Base-by-base conservation (phyloP, 2,113 vertebrate species). In the Numenius arquata region DNA sequence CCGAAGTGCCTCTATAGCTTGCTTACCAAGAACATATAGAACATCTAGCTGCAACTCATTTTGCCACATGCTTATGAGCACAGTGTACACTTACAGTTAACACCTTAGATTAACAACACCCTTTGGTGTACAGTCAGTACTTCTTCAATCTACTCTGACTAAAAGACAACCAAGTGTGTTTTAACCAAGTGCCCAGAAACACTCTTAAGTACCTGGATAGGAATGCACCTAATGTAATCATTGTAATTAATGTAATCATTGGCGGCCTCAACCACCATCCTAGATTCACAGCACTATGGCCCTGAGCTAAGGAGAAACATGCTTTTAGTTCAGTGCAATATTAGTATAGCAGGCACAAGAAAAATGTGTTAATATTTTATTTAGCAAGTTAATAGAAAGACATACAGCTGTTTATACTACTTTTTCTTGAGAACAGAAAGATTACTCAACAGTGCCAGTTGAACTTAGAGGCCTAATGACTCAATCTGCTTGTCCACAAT, bases 321-420 rank as follows among this genome's bases (percentile, higher is more conserved):
- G 55, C 1, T 73, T 95, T 88, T 73, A 55, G 27, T 85, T 85
- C 70, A 82, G 25, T 91, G 62, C 41, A 85, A 88, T 89, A 96
- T 95, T 95, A 97, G 91, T 91, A 96, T 93, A 96, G 95, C 84
- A 96, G 62, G 91, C 93, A 96, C 89, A 2, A 96, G 89, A 93
- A 96, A 94, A 95, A 95, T 85, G 93, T 96, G 95, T 97, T 97
- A 97, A 87, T 89, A 96, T 93, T 97, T 97, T 97, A 97, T 97
- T 97, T 85, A 95, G 45, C 95, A 97, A 93, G 91, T 93, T 96
- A 96, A 96, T 82, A 74, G 59, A 94, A 93, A 96, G 77, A 96
- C 93, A 96, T 96, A 96, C 95, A 97, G 41, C 70, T 96, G 91
- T 88, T 97, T 65, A 38, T 95, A 95, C 93, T 96, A 85, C 74